Base-by-base conservation (phyloP, 1,140 invertebrate genomes). In the Condylostylus longicornis region DNA sequence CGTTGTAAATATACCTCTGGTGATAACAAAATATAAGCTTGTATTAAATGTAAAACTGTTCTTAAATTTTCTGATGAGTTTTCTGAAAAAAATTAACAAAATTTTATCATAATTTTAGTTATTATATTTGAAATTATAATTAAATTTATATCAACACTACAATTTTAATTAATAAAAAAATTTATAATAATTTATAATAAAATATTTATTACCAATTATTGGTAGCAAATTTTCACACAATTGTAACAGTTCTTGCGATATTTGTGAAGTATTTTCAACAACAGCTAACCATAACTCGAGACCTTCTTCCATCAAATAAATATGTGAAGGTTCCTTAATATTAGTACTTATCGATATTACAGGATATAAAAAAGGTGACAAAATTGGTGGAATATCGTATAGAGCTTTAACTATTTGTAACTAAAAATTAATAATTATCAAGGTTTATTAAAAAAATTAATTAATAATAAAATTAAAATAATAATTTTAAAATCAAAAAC, bases 231-330 rank as follows among this genome's bases (percentile, higher is more conserved):
- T 84, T 40, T 70, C 66, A 46, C 81, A 79, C 10, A 94, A 64
- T 41, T 74, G 67, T 46, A 91, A 62, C 25, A 89, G 66, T 34
- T 72, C 68, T 12, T 67, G 64, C 0, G 66, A 71, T 22, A 74
- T 60, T 0, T 57, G 51, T 1, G 77, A 67, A 2, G 79, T 70
- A 51, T 84, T 81, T 53, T 89, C 77, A 35, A 97, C 62, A 10
- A 88, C 71, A 4, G 78, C 75, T 33, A 79, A 64, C 88, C 90
- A 95, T 35, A 97, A 68, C 47, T 87, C 80, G 21, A 96, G 66
- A 1, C 85, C 88, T 64, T 97, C 90, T 62, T 95, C 89, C 43
- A 91, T 62, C 28, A 94, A 68, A 63, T 94, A 94, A 25, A 94
- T 76, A 55, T 89, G 80, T 12, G 75, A 77, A 23, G 75, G 72